Conservation (phyloP, 2,113 vertebrate species). For the Oceanites oceanicus region DNA sequence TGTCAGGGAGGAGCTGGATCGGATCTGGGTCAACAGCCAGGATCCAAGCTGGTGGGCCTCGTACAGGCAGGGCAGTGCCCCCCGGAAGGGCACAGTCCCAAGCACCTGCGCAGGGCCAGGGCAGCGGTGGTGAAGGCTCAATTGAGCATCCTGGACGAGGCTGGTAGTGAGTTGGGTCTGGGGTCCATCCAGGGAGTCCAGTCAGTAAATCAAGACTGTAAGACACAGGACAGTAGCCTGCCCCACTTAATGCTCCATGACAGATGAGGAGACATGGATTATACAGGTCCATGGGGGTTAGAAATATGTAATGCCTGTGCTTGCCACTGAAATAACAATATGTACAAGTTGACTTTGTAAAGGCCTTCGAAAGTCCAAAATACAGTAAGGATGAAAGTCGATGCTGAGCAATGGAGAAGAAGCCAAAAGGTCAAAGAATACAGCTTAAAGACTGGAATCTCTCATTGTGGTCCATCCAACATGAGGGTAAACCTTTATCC, state of each 20-base stretch:
- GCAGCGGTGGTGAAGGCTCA: not conserved
- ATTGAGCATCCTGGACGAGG: not conserved
- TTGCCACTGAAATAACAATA: not conserved
- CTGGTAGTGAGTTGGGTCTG: not conserved
- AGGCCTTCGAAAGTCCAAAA: not conserved
- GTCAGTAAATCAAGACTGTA: not conserved
- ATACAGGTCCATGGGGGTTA: rapidly evolving
- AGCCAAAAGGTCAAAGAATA: not conserved
- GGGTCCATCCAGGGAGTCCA: not conserved
- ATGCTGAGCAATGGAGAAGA: not conserved
- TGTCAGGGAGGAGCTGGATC: not conserved
- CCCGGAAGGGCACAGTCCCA: rapidly evolving
- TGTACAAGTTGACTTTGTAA: not conserved
- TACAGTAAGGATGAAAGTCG: not conserved
- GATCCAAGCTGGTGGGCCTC: not conserved
- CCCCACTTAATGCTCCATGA: not conserved
- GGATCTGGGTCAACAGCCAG: not conserved
- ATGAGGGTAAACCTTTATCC: not conserved
- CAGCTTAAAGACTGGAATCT: not conserved
- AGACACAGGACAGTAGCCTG: not conserved
- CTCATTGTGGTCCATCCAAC: not conserved
- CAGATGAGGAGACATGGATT: not conserved
- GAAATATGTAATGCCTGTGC: not conserved
- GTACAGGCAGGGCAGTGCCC: rapidly evolving
- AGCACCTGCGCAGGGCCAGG: not conserved